Evolutionary conservation across 1,140 invertebrate species (phyloP), one percentile per base, ranked within the genome.

Genomic region (Stenopsyche tienmushanensis): DNA sequence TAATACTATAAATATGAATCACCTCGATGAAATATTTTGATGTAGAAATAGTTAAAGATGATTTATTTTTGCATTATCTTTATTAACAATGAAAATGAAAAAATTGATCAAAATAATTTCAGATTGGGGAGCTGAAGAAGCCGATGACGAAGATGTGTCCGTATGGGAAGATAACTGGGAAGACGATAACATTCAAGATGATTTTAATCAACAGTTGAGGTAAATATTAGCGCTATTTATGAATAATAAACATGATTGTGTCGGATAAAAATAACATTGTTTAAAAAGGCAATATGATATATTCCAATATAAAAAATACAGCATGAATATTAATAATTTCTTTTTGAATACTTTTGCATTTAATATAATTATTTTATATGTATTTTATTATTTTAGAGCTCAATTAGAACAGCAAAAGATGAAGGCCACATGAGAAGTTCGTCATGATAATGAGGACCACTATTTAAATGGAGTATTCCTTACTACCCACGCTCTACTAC

Each of bases 131-230:
- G 89, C 86, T 17, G 93, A 92, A 72, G 90, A 95, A 65, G 94
- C 96, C 76, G 93, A 96, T 74, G 90, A 94, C 63, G 90, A 93
- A 72, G 94, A 97, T 77, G 88, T 96, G 0, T 98, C 96, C 72
- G 96, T 99, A 0, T 99, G 97, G 97, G 96, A 99, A 80, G 97
- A 99, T 75, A 98, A 99, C 74, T 99, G 97, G 97, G 97, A 99
- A 81, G 97, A 99, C 82, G 97, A 99, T 76, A 94, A 98, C 73
- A 88, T 98, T 44, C 96, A 98, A 77, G 96, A 98, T 81, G 96
- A 98, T 79, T 99, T 99, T 73, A 96, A 93, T 76, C 87, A 93
- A 75, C 96, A 98, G 76, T 81, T 99, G 26, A 92, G 92, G 79
- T 81, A 44, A 25, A 26, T 13, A 34, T 34, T 7, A 7, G 29